Base-by-base conservation (phyloP, 2,113 vertebrate species). In the Oxyura jamaicensis region DNA sequence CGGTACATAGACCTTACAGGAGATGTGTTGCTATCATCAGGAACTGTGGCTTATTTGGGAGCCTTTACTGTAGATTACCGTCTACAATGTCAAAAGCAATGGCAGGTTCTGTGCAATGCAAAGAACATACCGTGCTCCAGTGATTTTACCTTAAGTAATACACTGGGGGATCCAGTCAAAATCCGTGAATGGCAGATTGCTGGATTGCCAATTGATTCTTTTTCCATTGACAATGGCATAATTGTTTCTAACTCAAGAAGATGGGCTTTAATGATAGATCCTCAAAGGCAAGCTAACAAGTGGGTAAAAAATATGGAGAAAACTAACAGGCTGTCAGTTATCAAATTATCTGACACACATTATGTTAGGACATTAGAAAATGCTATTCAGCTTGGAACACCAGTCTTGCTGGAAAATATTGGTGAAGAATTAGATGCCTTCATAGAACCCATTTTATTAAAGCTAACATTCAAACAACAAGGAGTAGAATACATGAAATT, bases 281-380 rank as follows among this genome's bases (percentile, higher is more conserved):
- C 99, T 77, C 99, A 99, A 95, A 98, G 98, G 41, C 99, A 99
- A 96, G 99, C 99, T 93, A 99, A 99, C 96, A 99, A 99, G 50
- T 99, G 99, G 99, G 90, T 99, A 79, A 99, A 99, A 92, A 99
- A 99, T 86, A 99, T 99, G 99, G 99, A 99, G 95, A 99, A 98
- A 91, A 80, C 29, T 5, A 99, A 99, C 89, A 99, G 97, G 55
- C 97, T 99, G 23, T 96, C 98, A 8, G 97, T 99, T 76, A 99
- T 99, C 96, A 99, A 99, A 93, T 97, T 99, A 44, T 98, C 99
- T 7, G 99, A 99, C 71, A 44, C 95, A 15, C 98, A 98, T 94
- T 99, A 99, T 13, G 96, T 99, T 68, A 98, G 99, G 83, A 96
- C 90, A 0, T 91, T 99, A 93, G 99, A 99, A 97, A 99, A 98